Percentiles rank a stretch among this genome's conserved stretches.
Evolutionary conservation across 2,888 invertebrate species (phyloP).

Genomic region (Bellardia bayeri): DNA sequence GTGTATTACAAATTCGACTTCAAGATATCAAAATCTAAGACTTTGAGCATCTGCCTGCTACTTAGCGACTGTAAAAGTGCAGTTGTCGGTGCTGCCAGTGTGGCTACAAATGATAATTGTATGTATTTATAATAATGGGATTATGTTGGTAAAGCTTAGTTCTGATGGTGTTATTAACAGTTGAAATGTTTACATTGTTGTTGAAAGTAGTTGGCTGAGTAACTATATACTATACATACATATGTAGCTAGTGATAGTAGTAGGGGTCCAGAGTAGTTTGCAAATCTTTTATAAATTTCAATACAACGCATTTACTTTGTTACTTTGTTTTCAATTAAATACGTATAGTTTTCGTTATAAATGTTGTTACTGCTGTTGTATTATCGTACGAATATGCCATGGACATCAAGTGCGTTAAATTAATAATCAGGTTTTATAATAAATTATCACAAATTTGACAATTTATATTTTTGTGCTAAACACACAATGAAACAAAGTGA

Average conservation of each 20-base stretch:
- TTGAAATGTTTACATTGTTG: constrained; percentile 7
- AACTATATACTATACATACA: too few species aligned
- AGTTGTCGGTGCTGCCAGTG: background rate
- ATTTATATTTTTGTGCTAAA: constrained; percentile 52
- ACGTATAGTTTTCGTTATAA: constrained; percentile 21
- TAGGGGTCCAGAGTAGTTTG: background rate
- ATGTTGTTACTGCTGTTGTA: constrained; percentile 38
- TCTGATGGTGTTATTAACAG: constrained; percentile 56
- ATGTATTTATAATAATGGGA: constrained; percentile 7
- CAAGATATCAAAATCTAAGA: too few species aligned
- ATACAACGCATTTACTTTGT: background rate
- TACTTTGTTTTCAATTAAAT: constrained; percentile 11
- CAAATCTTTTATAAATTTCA: background rate
- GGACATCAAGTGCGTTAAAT: constrained; percentile 74
- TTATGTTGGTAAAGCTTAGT: constrained; percentile 9
- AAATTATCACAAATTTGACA: constrained; percentile 71
- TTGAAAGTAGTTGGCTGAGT: background rate
- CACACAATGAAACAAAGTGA: background rate
- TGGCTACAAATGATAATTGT: constrained; percentile 25
- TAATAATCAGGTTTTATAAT: constrained; percentile 73
- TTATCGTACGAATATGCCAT: constrained; percentile 67
- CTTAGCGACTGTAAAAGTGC: background rate
- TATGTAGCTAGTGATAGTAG: background rate
- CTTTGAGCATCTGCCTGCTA: too few species aligned
- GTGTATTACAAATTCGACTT: too few species aligned